Evolutionary conservation across 2,888 invertebrate genomes (phyloP), one percentile per base, ranked within the genome.

Genomic region (Hesperia comma): DNA sequence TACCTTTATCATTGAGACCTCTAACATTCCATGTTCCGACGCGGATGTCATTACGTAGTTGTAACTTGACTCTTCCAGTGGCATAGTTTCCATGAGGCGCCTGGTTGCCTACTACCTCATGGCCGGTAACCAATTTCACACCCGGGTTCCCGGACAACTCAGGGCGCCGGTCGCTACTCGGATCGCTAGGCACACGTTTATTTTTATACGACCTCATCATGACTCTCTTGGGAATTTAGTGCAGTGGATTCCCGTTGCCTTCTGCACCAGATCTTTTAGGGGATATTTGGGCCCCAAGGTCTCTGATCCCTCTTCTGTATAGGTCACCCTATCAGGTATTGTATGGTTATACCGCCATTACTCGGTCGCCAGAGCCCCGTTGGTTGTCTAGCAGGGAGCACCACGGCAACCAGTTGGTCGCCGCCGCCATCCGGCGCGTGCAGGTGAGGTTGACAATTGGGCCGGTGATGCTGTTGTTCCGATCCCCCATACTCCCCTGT

Each of bases 121-220:
- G 70, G 68, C 72, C 62, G 68, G 67, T 70, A 68, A 56, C 62
- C 63, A 19, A 69, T 63, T 70, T 72, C 68, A 19, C 72, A 71
- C 70, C 68, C 43, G 12, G 37, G 6, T 58, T 60, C 69, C 68
- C 68, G 72, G 71, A 63, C 67, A 55, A 67, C 62, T 56, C 12
- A 46, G 57, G 68, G 70, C 70, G 71, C 71, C 69, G 71, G 60
- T 69, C 62, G 71, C 67, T 68, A 71, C 33, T 21, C 70, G 73
- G 71, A 14, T 71, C 61, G 67, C 63, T 60, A 54, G 60, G 67
- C 68, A 14, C 32, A 15, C 43, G 19, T 37, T 12, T n/a, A 55
- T 2, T 61, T 33, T 63, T 61, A n/a, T n/a, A n/a, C 32, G 55
- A 37, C 37, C 21, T 61, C 26, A 26, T 33, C 55, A 67, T 69